phyloP scores from a whole-genome alignment of 1,140 invertebrate species.

The Arctopsyche grandis region DNA sequence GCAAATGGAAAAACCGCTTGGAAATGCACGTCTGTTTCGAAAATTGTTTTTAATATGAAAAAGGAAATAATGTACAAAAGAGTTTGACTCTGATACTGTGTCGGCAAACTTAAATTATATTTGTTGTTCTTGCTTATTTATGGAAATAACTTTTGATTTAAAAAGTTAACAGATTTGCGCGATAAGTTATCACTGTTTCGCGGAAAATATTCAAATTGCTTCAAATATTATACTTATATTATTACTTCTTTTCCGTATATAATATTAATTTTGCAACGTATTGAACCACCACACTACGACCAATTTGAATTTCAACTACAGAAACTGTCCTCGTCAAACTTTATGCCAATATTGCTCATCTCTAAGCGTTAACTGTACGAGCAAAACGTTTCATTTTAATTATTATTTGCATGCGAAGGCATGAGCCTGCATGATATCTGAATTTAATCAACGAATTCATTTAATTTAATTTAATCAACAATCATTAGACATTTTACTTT shows the following conservation, averaged over 20 bases:
- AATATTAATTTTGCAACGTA: too few species aligned
- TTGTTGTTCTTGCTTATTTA: neutral
- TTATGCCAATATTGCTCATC: too few species aligned
- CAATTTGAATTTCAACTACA: too few species aligned
- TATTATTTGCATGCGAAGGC: too few species aligned
- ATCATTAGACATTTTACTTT: too few species aligned
- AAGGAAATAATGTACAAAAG: neutral
- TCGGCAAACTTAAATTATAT: neutral
- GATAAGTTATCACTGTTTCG: neutral
- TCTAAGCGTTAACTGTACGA: too few species aligned
- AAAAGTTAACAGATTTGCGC: neutral
- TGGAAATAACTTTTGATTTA: neutral
- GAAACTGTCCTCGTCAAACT: too few species aligned
- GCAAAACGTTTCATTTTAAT: too few species aligned
- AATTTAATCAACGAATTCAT: too few species aligned
- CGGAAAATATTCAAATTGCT: neutral
- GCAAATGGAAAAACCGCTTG: neutral
- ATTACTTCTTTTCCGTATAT: neutral
- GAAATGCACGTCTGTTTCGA: neutral
- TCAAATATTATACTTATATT: neutral
- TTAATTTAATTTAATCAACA: too few species aligned
- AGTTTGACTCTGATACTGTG: neutral
- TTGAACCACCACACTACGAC: too few species aligned
- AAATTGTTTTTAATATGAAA: neutral
- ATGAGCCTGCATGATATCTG: too few species aligned